Conservation (phyloP, 2,888 invertebrate genomes). For the Pristionchus japonicus region DNA sequence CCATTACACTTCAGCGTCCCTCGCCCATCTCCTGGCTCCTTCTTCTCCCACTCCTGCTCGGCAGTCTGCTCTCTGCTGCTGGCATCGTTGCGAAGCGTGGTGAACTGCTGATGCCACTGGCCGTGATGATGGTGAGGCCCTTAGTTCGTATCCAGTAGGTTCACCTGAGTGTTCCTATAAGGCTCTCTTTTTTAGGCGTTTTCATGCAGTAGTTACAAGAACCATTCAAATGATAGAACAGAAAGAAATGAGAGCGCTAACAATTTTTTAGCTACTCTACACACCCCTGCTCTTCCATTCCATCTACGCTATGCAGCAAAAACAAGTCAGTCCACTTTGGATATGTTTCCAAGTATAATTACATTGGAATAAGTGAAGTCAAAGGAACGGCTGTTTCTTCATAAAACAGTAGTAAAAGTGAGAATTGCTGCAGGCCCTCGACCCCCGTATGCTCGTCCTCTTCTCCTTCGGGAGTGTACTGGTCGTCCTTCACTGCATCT, state of each 20-base stretch:
- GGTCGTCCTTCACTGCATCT: background rate
- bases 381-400: too few species aligned
- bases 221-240: too few species aligned
- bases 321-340: background rate
- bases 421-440: background rate
- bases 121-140: background rate
- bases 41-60: background rate
- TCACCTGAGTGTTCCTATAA: too few species aligned
- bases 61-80: background rate
- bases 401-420: too few species aligned
- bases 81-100: background rate
- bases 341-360: background rate
- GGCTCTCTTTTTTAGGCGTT: too few species aligned
- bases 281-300: background rate
- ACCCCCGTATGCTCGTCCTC: background rate
- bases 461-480: background rate
- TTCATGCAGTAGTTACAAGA: background rate
- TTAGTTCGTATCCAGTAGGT: background rate
- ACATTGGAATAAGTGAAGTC: too few species aligned
- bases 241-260: too few species aligned
- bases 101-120: background rate
- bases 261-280: background rate
- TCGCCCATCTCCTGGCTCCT: background rate
- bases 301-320: background rate
- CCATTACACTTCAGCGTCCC: background rate